Conservation (phyloP, 2,888 invertebrate genomes). For the Torymus texanus region DNA sequence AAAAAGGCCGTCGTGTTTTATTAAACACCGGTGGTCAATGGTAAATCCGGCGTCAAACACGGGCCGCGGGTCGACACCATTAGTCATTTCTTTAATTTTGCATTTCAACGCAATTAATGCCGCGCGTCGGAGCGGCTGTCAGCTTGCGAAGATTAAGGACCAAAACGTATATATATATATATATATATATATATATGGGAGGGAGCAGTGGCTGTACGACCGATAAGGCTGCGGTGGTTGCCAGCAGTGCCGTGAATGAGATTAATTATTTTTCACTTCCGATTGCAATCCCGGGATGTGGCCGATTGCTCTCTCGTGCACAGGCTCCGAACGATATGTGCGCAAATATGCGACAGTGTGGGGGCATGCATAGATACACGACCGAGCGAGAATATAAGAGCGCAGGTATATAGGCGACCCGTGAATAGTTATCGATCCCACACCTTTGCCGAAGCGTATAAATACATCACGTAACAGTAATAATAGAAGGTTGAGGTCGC, state of each 20-base stretch:
- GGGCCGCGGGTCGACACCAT: background rate
- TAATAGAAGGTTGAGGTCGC: slow-evolving; percentile 49
- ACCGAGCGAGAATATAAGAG: background rate
- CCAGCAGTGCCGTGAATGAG: background rate
- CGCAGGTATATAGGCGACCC: slow-evolving; percentile 14
- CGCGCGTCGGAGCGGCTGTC: slow-evolving; percentile 17
- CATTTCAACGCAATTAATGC: slow-evolving; percentile 46
- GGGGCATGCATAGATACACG: background rate
- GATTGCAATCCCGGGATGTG: background rate
- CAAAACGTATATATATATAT: background rate
- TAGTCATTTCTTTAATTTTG: slow-evolving; percentile 48
- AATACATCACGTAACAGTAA: slow-evolving; percentile 34
- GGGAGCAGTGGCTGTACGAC: no score
- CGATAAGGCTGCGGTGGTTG: no score
- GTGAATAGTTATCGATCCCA: slow-evolving; percentile 49
- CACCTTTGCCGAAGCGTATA: slow-evolving; percentile 28
- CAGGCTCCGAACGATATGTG: background rate
- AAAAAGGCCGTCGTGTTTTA: slow-evolving; percentile 8
- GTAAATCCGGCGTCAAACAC: background rate
- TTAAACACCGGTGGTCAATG: background rate
- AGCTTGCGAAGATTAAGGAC: slow-evolving; percentile 35
- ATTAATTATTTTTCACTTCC: slow-evolving; percentile 42
- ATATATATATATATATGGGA: no score
- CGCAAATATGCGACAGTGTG: background rate
- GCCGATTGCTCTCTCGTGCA: background rate